Conservation (phyloP, 1,140 invertebrate genomes). For the Phocides pigmalion region DNA sequence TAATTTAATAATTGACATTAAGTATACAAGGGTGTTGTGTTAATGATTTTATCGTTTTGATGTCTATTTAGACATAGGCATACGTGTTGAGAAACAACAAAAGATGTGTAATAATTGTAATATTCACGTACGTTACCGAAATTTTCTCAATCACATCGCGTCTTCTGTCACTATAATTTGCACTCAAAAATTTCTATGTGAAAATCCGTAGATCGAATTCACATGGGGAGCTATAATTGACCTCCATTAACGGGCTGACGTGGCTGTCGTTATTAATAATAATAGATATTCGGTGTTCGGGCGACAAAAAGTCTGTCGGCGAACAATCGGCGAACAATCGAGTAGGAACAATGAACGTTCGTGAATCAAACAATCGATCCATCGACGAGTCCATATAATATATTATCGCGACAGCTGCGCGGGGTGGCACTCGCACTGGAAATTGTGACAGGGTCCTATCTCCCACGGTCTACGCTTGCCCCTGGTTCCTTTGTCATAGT, state of each 20-base stretch:
- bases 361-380: slow-evolving; percentile 73
- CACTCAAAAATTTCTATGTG: slow-evolving; percentile 1
- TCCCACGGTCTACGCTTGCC: slow-evolving; percentile 56
- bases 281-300: slow-evolving; percentile 36
- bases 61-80: too few species aligned
- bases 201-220: slow-evolving; percentile 19
- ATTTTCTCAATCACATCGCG: neutral
- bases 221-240: slow-evolving; percentile 38
- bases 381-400: slow-evolving; percentile 57
- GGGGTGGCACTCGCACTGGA: slow-evolving; percentile 46
- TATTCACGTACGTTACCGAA: neutral
- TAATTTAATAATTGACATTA: too few species aligned
- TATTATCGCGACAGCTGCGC: slow-evolving; percentile 72
- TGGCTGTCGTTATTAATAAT: slow-evolving; percentile 46
- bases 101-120: too few species aligned
- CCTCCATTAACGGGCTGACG: slow-evolving; percentile 38
- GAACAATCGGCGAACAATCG: slow-evolving; percentile 57
- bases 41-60: too few species aligned
- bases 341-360: slow-evolving; percentile 62
- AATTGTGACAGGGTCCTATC: slow-evolving; percentile 55
- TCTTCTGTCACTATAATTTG: neutral
- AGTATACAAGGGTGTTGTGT: too few species aligned
- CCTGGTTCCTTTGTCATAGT: slow-evolving; percentile 41
- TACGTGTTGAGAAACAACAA: too few species aligned
- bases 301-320: slow-evolving; percentile 50